Conservation (phyloP, 1,140 invertebrate species). For the Drosophila simulans region DNA sequence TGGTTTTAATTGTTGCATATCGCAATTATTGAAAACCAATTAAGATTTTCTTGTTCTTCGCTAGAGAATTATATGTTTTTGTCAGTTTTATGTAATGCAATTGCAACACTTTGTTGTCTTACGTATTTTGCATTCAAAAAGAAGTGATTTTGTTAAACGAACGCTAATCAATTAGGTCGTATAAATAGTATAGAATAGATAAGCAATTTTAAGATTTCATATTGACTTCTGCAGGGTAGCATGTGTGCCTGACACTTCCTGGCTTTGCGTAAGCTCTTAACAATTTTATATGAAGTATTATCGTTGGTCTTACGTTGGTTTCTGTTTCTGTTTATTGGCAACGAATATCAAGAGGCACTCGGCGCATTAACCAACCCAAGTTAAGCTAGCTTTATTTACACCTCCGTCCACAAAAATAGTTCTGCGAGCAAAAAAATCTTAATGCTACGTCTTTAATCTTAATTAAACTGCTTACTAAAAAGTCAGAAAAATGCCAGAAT, state of each 20-base stretch:
- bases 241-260: neutral
- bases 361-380: conserved; percentile 22
- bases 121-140: too few species aligned
- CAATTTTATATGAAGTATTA: conserved; percentile 22
- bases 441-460: too few species aligned
- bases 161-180: too few species aligned
- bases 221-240: neutral
- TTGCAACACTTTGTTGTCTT: too few species aligned
- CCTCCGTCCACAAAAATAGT: neutral
- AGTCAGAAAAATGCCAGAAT: neutral
- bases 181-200: too few species aligned
- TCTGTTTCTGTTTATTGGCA: conserved; percentile 44
- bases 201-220: too few species aligned
- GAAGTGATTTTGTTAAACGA: too few species aligned
- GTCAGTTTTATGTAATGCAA: neutral
- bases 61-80: neutral
- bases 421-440: neutral
- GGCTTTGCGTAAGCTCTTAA: conserved; percentile 22
- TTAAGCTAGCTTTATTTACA: neutral
- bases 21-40: neutral
- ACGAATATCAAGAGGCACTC: conserved; percentile 25
- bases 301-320: conserved; percentile 6
- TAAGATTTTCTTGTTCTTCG: neutral
- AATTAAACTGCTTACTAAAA: neutral
- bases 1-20: neutral